Evolutionary conservation across 2,113 vertebrate species (phyloP).

Genomic region (Charina bottae): DNA sequence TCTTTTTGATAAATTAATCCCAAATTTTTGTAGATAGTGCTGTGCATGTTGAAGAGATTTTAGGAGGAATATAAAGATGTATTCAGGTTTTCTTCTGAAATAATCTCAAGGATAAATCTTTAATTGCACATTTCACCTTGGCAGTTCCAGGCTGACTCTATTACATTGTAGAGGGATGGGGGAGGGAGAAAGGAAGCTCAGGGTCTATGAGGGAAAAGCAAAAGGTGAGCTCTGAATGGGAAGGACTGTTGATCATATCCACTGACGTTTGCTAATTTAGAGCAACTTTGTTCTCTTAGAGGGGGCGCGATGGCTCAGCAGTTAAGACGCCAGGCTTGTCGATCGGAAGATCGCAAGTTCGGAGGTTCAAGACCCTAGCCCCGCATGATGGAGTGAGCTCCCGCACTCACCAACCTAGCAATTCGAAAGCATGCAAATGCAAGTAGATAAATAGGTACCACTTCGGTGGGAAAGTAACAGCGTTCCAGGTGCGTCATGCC

Average conservation of each 20-base stretch:
- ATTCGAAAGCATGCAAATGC: too few relatives aligned
- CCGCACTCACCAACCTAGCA: too few relatives aligned
- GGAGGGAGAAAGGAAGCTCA: neutral
- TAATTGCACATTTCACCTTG: slow-evolving; percentile 22
- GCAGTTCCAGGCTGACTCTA: neutral
- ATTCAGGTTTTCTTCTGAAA: slow-evolving; percentile 12
- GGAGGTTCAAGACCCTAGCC: too few relatives aligned
- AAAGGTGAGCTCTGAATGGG: neutral
- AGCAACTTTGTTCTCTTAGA: neutral
- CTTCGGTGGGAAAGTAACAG: too few relatives aligned
- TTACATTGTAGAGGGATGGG: neutral
- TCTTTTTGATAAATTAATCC: slow-evolving; percentile 28
- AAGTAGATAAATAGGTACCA: too few relatives aligned
- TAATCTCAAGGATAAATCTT: slow-evolving; percentile 19
- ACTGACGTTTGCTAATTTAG: neutral
- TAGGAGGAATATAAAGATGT: neutral
- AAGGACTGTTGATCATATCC: neutral
- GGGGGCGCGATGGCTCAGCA: too few relatives aligned
- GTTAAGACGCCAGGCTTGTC: too few relatives aligned
- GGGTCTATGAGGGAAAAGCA: neutral
- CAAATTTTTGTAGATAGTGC: slow-evolving; percentile 10
- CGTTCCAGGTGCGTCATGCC: too few relatives aligned
- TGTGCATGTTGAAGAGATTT: slow-evolving; percentile 11
- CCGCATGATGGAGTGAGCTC: too few relatives aligned
- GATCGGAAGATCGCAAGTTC: too few relatives aligned